Base-by-base conservation (phyloP, 2,888 invertebrate species). In the Cheilosia soror region DNA sequence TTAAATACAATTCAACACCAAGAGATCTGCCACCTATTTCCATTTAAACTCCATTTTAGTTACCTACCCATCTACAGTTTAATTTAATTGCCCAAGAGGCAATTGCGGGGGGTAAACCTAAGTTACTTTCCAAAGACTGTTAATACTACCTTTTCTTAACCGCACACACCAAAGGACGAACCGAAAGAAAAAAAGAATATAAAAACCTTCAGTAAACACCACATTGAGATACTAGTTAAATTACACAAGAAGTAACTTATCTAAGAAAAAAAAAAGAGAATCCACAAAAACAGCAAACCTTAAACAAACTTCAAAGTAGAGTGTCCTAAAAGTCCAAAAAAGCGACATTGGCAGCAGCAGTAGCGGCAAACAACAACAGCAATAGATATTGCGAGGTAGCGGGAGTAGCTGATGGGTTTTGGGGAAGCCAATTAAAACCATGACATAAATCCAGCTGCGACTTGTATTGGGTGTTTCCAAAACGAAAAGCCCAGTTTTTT, bases 361-460 rank as follows among this genome's bases (percentile, higher is more conserved):
- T 11, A 49, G 57, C 7, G 49, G 57, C 15, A 40, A 42, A 53
- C 66, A 66, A 31, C 13, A 51, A 47, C 27, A 20, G 47, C 33
- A 44, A 13, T 11, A 33, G 20, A 7, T 20, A 40, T 33, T 4
- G 44, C 20, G 13, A 55, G 20, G 20, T 20, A 20, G 20, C 20
- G 57, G 57, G 49, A 72, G 66, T 40, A 55, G 47, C 80, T 77
- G 78, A 84, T 81, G 78, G 87, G 82, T 87, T 87, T 83, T 78
- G 27, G 89, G 89, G 90, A 90, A 91, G 91, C 91, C 92, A 92
- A 92, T 92, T 92, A 92, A 92, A 91, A 90, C 89, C 90, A 90
- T 90, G 91, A 90, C 90, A 92, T 92, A 92, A 92, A 92, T 92
- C 91, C 90, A 91, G 90, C 90, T 91, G 90, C 89, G 90, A 90